Conservation (phyloP, 2,113 vertebrate genomes). For the Mellivora capensis region DNA sequence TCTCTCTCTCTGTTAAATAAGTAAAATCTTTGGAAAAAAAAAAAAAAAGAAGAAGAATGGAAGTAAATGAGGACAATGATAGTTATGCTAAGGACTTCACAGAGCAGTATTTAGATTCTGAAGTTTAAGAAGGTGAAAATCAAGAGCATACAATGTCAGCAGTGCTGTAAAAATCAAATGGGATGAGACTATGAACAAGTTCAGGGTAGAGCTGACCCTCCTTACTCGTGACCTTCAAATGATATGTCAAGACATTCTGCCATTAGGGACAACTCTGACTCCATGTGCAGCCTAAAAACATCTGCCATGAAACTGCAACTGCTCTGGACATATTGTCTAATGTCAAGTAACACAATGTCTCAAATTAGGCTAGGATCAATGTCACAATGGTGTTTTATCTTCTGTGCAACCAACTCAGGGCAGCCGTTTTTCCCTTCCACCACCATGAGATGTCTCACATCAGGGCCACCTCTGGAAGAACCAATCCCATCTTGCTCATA, state of each 20-base stretch:
- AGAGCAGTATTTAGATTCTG: neutral
- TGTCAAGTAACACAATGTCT: neutral
- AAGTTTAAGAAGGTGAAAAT: conserved; percentile 19
- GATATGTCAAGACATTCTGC: neutral
- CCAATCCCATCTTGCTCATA: neutral
- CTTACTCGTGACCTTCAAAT: neutral
- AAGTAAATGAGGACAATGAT: neutral
- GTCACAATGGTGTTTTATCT: conserved; percentile 33
- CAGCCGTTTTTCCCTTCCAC: neutral
- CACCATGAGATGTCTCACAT: neutral
- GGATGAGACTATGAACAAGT: neutral
- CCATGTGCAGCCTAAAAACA: conserved; percentile 44
- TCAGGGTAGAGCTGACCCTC: neutral
- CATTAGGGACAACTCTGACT: conserved; percentile 10
- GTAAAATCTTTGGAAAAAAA: no score
- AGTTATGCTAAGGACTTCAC: neutral
- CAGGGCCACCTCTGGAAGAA: neutral
- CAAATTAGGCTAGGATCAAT: conserved; percentile 8
- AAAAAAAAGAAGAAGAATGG: neutral
- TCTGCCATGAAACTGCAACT: conserved; percentile 31
- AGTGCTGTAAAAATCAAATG: neutral
- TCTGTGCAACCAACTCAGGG: neutral
- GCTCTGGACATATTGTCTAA: neutral
- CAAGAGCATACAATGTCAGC: neutral
- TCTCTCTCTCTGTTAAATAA: no score